Base-by-base conservation (phyloP, 2,888 invertebrate genomes). In the Melanotus villosus region DNA sequence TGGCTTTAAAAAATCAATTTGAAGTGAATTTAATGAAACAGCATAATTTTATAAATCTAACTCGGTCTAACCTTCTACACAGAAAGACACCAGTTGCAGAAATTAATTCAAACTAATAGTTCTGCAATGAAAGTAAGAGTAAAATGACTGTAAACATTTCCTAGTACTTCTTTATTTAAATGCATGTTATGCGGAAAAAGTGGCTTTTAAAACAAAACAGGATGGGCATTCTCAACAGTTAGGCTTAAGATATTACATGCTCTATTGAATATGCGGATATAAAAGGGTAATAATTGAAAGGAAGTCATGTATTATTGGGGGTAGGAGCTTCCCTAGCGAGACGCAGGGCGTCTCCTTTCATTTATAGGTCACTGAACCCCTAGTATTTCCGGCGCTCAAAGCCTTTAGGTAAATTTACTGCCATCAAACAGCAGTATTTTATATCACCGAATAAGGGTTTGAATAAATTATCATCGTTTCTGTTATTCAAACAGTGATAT, bases 351-450 rank as follows among this genome's bases (percentile, higher is more conserved):
- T 50, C 12, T 52, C 41, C 63, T 52, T 60, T 19, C 23, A 43
- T 63, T 63, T 63, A 19, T 41, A 30, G 63, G 52, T 63, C 54
- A 41, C 18, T 41, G 63, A 63, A 63, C 52, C 63, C 54, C 32
- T 36, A 18, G 26, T 54, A 32, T 41, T 54, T 54, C 63, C 63
- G 63, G 54, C 54, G 38, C 9, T 32, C 52, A 18, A 34, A 52
- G 52, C 32, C 50, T 34, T 34, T 30, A 34, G 12, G 50, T 59
- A 32, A 45, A 47, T 36, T 56, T 58, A 26, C 58, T 41, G 30
- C 52, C 52, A 23, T 34, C 52, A 52, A 52, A 52, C 10, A 52
- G 52, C 32, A 34, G 18, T 14, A 52, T 32, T 52, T 34, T 52
- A 18, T 52, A n/a, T 5, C 16, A 30, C 10, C 52, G 32, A 18